Base-by-base conservation (phyloP, 2,888 invertebrate genomes). In the Hyalella azteca region DNA sequence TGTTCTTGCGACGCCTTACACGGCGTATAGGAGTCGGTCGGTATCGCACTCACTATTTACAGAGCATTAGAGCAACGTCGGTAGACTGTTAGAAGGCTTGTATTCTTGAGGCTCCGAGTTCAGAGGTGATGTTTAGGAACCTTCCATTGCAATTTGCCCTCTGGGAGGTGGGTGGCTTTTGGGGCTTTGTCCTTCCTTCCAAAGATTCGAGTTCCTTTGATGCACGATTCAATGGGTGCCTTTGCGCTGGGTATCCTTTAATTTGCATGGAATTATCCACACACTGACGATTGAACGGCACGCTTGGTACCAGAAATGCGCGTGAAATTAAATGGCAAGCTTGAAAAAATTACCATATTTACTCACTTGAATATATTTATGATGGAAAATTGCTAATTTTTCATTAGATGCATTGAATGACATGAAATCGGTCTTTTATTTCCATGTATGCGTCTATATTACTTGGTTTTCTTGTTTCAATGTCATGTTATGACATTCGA, bases 21-120 rank as follows among this genome's bases (percentile, higher is more conserved):
- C 29, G 45, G 9, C 45, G 11, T 45, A 9, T 45, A 29, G 36
- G 36, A 32, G 66, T 36, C 66, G 32, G 66, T 11, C 66, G 66
- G 66, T 66, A 66, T 66, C 66, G 66, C 66, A 66, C 66, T 66
- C 66, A 66, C 66, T 66, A 66, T 66, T 66, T 66, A 66, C 66
- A 66, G 36, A 66, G 66, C 66, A 66, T 66, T 66, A 66, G 36
- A 36, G 66, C 66, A 66, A 66, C 66, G 66, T 66, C 66, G 66
- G 66, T 66, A 66, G 66, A 66, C 66, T 36, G 66, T 66, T 66
- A 36, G 66, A 36, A 36, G 66, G 32, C 66, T 66, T 66, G 66
- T 66, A 66, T 66, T 66, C 66, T 66, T 66, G 66, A 66, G 66
- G 32, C 36, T 19, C 66, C 36, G 66, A 66, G 66, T 66, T 66